Percentiles rank a stretch among this genome's conserved stretches.
Evolutionary conservation across 2,113 vertebrate species (phyloP).

Genomic region (Cisticola juncidis): DNA sequence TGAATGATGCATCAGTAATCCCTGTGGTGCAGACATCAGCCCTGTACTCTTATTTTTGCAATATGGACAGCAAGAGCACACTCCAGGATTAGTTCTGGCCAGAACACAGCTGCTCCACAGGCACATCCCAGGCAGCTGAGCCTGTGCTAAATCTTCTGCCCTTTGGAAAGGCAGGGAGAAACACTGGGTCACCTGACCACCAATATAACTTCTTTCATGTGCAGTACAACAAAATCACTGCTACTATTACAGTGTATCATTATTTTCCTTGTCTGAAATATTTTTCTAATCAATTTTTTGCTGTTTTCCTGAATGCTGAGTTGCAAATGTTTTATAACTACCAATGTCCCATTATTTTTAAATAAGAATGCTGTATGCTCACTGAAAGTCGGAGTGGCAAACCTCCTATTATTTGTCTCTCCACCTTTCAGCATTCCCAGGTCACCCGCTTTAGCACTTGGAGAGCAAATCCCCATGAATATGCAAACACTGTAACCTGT

Average conservation of each 20-base stretch:
- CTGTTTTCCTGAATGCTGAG: not conserved
- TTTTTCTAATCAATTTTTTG: not conserved
- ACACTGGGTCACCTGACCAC: not conserved
- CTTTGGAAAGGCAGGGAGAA: not conserved
- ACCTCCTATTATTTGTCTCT: not conserved
- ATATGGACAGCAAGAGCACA: not conserved
- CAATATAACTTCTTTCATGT: not conserved
- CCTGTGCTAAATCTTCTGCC: not conserved
- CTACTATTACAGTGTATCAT: not conserved
- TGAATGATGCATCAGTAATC: not conserved
- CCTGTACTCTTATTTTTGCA: not conserved
- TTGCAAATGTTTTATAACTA: not conserved
- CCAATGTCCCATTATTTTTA: not conserved
- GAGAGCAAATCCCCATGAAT: not conserved
- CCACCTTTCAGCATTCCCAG: not conserved
- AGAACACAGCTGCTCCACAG: not conserved
- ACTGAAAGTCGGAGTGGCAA: not conserved
- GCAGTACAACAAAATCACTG: not conserved
- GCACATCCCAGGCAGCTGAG: not conserved
- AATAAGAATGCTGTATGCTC: not conserved
- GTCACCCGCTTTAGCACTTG: not conserved
- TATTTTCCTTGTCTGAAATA: not conserved
- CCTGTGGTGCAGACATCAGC: not conserved
- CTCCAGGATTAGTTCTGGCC: not conserved
- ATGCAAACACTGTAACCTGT: not conserved